Base-by-base conservation (phyloP, 1,140 invertebrate species). In the Drosophila paulistorum region DNA sequence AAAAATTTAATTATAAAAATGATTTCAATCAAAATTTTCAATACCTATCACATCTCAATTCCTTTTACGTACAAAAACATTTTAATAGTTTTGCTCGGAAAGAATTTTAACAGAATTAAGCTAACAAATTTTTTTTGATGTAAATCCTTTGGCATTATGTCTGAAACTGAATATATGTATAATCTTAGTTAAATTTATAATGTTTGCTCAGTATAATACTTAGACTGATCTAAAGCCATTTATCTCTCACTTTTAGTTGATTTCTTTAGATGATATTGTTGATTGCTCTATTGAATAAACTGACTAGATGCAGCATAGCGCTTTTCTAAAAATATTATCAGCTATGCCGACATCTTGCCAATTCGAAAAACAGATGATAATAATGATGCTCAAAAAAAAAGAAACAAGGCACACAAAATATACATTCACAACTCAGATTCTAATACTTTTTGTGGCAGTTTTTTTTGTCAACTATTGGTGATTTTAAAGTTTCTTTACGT, bases 281-380 rank as follows among this genome's bases (percentile, higher is more conserved):
- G 90, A 82, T 33, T 89, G 71, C 84, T 91, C 90, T 77, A 81
- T 89, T 90, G 90, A 90, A 79, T 58, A 91, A 51, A 91, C 90
- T 91, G 90, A 91, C 90, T 90, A 91, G 90, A 91, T 91, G 90
- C 86, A 91, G 90, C 90, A 91, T 91, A 91, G 90, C 90, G 87
- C 71, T 77, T 66, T 79, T 37, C 14, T 71, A 74, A 80, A 51
- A 20, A 48, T 17, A 55, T 61, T 66, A 65, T 91, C 90, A 91
- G 90, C 90, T 91, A 91, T 91, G 90, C 90, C 90, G 90, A 91
- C 90, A 91, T 91, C 90, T 91, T 91, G 90, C 90, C 90, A 91
- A 89, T 87, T 91, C 71, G 77, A 65, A 86, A 86, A 90, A 91
- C 72, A 73, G 90, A 39, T 11, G 35, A 37, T 11, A 37, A 85